A percentile compares a stretch with the other conserved stretches of the same genome.
phyloP scores from a whole-genome alignment of 2,113 vertebrate species.

The Centropus unirufus region DNA sequence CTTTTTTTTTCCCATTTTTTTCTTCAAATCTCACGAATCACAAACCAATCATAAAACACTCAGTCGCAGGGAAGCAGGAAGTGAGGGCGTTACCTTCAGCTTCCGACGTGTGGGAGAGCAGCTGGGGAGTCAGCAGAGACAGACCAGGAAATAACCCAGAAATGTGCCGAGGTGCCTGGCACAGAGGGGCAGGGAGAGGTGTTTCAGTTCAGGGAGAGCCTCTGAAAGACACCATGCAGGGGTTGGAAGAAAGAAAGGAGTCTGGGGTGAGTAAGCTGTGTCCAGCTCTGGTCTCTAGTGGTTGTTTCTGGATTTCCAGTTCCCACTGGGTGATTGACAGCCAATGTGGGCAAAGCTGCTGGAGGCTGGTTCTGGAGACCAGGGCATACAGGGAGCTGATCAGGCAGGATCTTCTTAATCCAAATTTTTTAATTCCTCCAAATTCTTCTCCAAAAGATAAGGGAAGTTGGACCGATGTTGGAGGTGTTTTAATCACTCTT shows the following conservation, averaged over 20 bases:
- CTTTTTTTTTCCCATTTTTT: not conserved
- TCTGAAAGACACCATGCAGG: not conserved
- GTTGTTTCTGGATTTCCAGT: not conserved
- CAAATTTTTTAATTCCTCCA: not conserved
- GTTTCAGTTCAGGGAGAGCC: rapidly evolving
- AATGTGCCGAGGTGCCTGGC: not conserved
- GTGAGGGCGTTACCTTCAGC: not conserved
- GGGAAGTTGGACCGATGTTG: rapidly evolving
- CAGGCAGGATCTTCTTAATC: not conserved
- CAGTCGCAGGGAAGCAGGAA: not conserved
- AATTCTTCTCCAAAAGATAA: not conserved
- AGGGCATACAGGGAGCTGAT: rapidly evolving
- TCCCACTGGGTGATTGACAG: not conserved
- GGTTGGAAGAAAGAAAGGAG: not conserved
- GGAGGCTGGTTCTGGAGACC: not conserved
- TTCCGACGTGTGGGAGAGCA: not conserved
- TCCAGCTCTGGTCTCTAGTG: not conserved
- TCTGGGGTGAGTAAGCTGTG: not conserved
- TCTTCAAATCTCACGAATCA: not conserved
- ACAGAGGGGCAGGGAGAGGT: not conserved
- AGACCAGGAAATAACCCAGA: not conserved
- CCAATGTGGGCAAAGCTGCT: not conserved
- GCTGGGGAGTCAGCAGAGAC: not conserved
- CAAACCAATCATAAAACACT: not conserved
- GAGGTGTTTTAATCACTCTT: not conserved